Evolutionary conservation across 2,797 vertebrate genomes (phyloP).

Genomic region (Rhinogobio ventralis): DNA sequence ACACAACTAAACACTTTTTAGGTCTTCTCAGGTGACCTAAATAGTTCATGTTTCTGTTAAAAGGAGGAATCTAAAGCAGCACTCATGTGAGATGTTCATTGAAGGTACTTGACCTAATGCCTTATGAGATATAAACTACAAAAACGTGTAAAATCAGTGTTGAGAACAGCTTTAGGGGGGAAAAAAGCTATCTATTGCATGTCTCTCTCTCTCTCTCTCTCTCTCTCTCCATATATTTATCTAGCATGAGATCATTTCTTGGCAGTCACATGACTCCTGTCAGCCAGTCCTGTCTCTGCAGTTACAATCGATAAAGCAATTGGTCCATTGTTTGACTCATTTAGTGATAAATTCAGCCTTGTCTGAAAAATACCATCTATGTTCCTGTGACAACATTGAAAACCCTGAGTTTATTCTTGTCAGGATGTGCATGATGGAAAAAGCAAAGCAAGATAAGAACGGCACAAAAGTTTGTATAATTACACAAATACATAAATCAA

Average conservation of each 20-base stretch:
- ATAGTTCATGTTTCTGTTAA: conserved; percentile 37
- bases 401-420: not conserved
- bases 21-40: conserved; percentile 29
- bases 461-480: not conserved
- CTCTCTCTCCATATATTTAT: not conserved
- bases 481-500: conserved; percentile 5
- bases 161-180: conserved; percentile 20
- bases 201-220: not conserved
- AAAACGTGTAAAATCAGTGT: conserved; percentile 7
- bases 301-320: conserved; percentile 57
- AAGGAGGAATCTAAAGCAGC: not conserved
- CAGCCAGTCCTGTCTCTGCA: conserved; percentile 27
- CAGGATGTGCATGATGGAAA: not conserved
- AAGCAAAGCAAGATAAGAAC: conserved; percentile 22
- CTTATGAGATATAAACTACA: conserved; percentile 15
- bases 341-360: not conserved
- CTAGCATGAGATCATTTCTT: conserved; percentile 51
- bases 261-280: conserved; percentile 34
- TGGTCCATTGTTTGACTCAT: conserved; percentile 25
- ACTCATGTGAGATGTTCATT: not conserved
- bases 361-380: not conserved
- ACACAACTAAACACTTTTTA: conserved; percentile 33
- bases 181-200: no score
- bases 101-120: not conserved
- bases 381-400: not conserved